Evolutionary conservation across 2,113 vertebrate species (phyloP).

Genomic region (Protomyctophum bolini): DNA sequence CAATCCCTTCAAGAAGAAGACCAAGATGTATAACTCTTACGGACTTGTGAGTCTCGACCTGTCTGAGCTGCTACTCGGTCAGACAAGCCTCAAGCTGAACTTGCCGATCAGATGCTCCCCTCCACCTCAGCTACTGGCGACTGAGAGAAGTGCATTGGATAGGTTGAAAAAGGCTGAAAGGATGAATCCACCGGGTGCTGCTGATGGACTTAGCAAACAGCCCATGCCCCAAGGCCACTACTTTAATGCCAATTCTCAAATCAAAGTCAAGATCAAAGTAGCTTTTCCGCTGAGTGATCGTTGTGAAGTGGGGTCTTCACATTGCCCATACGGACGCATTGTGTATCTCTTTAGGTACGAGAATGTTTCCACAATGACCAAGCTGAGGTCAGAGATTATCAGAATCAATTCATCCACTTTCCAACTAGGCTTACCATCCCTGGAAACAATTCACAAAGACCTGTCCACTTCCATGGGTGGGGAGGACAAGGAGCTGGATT

Average conservation of each 20-base stretch:
- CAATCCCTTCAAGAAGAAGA: slow-evolving; percentile 42
- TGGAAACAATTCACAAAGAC: slow-evolving; percentile 29
- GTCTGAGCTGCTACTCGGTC: slow-evolving; percentile 76
- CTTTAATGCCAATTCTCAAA: slow-evolving; percentile 72
- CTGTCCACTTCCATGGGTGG: slow-evolving; percentile 60
- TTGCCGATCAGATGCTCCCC: slow-evolving; percentile 74
- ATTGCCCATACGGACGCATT: too few species aligned
- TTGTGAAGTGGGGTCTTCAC: background rate
- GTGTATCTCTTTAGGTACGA: slow-evolving; percentile 53
- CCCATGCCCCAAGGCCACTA: slow-evolving; percentile 77
- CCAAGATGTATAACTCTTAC: slow-evolving; percentile 61
- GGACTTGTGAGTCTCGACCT: slow-evolving; percentile 81
- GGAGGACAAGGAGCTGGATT: slow-evolving; percentile 64
- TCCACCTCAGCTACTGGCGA: slow-evolving; percentile 16
- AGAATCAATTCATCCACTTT: slow-evolving; percentile 79
- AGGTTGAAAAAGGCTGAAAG: background rate
- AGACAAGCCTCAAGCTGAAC: slow-evolving; percentile 69
- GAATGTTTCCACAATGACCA: slow-evolving; percentile 54
- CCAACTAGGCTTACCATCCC: slow-evolving; percentile 53
- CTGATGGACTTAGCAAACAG: background rate
- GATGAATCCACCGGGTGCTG: background rate
- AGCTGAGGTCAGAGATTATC: slow-evolving; percentile 76
- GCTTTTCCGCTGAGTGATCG: slow-evolving; percentile 60
- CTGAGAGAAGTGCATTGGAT: slow-evolving; percentile 2
- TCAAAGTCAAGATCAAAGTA: slow-evolving; percentile 82